These are phyloP conservation scores for Harlomillsia oculata DNA, from an alignment of 1,140 invertebrate genomes.

Conservation along the genomic window DNA sequence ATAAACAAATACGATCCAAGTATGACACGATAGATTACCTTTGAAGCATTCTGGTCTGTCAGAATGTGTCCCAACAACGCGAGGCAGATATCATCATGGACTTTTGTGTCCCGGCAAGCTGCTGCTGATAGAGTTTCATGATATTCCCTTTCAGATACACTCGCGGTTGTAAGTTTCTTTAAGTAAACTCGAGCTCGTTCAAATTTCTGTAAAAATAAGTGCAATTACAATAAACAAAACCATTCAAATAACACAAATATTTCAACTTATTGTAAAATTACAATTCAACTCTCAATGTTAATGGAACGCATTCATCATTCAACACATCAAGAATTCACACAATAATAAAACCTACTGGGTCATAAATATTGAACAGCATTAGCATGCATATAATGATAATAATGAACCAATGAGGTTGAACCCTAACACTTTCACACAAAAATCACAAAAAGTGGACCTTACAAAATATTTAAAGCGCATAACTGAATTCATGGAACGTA, in stretches of 20 bases:
- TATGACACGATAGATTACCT: slow-evolving; percentile 43
- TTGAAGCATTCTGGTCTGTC: slow-evolving; percentile 69
- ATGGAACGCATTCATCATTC: not conserved
- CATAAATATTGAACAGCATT: too few relatives aligned
- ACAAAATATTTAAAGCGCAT: too few relatives aligned
- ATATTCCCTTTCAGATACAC: slow-evolving; percentile 82
- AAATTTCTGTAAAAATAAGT: slow-evolving; percentile 62
- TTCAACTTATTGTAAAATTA: not conserved
- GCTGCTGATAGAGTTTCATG: slow-evolving; percentile 81
- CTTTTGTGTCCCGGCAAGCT: slow-evolving; percentile 74
- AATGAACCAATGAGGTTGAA: too few relatives aligned
- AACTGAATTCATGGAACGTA: too few relatives aligned
- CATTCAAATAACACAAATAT: not conserved
- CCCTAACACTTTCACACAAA: too few relatives aligned
- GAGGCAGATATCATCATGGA: slow-evolving; percentile 80
- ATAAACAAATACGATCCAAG: not conserved
- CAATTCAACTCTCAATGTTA: not conserved
- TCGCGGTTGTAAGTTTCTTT: slow-evolving; percentile 62
- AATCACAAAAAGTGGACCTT: too few relatives aligned
- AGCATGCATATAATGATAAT: too few relatives aligned
- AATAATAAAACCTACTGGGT: not conserved
- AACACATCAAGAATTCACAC: not conserved
- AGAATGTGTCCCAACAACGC: slow-evolving; percentile 81
- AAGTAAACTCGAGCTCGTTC: slow-evolving; percentile 68
- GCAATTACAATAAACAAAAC: not conserved